phyloP scores from a whole-genome alignment of 2,888 invertebrate species.

The Seira musarum region DNA sequence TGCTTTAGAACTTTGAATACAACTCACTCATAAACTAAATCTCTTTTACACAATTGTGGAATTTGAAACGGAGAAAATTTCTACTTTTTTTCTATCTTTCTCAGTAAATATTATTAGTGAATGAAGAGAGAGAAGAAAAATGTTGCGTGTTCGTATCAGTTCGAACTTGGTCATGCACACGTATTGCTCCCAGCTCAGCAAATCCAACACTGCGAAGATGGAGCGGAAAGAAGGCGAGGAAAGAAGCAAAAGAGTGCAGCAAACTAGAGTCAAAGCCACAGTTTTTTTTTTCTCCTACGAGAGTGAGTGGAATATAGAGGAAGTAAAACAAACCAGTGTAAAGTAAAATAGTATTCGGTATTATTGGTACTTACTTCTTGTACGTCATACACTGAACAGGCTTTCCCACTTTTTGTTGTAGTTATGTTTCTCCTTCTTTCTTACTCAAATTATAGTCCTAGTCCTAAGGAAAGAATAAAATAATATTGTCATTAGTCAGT shows the following conservation, averaged over 20 bases:
- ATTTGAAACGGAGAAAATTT: constrained; percentile 19
- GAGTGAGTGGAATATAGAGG: not conserved
- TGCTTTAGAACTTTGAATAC: not conserved
- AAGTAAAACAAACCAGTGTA: too few relatives aligned
- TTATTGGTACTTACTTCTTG: not conserved
- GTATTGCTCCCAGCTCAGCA: constrained; percentile 28
- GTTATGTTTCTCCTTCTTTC: not conserved
- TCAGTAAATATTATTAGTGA: not conserved
- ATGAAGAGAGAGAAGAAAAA: not conserved
- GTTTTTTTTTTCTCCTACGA: not conserved
- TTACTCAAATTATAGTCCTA: not conserved
- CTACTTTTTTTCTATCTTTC: not conserved
- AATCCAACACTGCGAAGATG: constrained; percentile 50
- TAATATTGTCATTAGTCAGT: not conserved
- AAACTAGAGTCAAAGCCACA: not conserved
- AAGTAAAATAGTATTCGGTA: too few relatives aligned
- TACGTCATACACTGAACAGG: not conserved
- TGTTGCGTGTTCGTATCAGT: constrained; percentile 4
- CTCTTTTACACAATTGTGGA: not conserved
- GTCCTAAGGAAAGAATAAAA: not conserved
- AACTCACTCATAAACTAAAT: not conserved
- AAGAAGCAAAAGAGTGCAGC: constrained; percentile 36
- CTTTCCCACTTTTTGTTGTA: not conserved
- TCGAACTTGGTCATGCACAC: constrained; percentile 9
- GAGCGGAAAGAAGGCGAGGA: constrained; percentile 45